Base-by-base conservation (phyloP, 2,888 invertebrate species). In the Lasioglossum vierecki region DNA sequence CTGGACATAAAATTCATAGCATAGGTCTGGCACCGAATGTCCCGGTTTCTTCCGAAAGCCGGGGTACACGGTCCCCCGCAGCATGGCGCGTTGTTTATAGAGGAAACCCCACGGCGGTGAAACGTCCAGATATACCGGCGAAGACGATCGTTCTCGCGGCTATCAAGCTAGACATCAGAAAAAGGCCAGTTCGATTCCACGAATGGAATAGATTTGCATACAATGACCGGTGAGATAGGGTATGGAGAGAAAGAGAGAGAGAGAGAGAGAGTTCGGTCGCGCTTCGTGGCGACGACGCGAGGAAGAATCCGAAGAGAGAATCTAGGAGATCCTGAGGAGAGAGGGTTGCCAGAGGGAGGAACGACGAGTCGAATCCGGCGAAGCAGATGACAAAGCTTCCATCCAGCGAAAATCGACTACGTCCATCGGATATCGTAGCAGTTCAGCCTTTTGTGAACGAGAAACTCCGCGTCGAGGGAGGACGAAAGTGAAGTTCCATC, bases 151-250 rank as follows among this genome's bases (percentile, higher is more conserved):
- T 92, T 92, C 92, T 89, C 90, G 88, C 88, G 89, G 89, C 91
- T 94, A 94, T 94, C 94, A 91, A 87, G 90, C 92, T 92, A 93
- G 93, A 93, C 93, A 94, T 94, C 94, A 92, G 91, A 93, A 93
- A 94, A 93, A 93, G 92, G 88, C 91, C 90, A 90, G 91, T 91
- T 92, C 91, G 93, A 93, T 94, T 93, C 93, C 92, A 91, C 93
- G 92, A 92, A 93, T 92, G 92, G 91, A 90, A 92, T 90, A 91
- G 91, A 94, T 94, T 94, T 94, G 93, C 94, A 94, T 94, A 94
- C 94, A 94, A 94, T 94, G 94, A 94, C 93, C 92, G 89, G 88
- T 87, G 91, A 93, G 93, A 93, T 91, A 89, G 90, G 87, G 89
- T 88, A 91, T 85, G 85, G 85, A 68, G 57, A n/a, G 57, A n/a